phyloP scores from a whole-genome alignment of 1,140 invertebrate species.

The Drosophila azteca region DNA sequence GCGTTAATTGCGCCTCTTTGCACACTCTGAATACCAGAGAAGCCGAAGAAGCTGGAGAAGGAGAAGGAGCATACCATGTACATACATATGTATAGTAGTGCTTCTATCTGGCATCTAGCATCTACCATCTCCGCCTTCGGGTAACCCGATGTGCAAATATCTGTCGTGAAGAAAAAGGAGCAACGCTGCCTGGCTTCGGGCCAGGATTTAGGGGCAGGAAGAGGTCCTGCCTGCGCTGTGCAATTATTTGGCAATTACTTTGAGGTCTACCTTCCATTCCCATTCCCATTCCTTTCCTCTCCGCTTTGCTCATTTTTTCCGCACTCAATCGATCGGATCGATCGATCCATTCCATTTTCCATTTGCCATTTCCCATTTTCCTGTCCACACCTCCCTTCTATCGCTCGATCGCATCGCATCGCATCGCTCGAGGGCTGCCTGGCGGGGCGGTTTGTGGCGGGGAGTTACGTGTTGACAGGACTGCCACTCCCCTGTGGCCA shows the following conservation, averaged over 20 bases:
- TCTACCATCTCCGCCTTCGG: constrained; percentile 1
- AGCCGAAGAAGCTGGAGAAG: constrained; percentile 3
- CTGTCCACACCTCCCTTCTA: neutral
- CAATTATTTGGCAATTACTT: constrained; percentile 74
- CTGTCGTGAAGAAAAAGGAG: constrained; percentile 54
- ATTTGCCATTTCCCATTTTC: constrained; percentile 14
- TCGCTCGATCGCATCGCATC: neutral
- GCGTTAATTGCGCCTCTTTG: constrained; percentile 68
- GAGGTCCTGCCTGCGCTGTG: constrained; percentile 15
- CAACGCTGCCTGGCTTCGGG: constrained; percentile 44
- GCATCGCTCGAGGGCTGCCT: neutral
- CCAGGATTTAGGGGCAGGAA: constrained; percentile 37
- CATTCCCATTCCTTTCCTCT: constrained; percentile 1
- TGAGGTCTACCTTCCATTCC: constrained; percentile 27
- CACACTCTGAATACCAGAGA: constrained; percentile 19
- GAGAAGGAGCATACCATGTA: too few relatives aligned
- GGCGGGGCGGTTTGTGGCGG: constrained; percentile 1
- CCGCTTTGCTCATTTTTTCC: constrained; percentile 15
- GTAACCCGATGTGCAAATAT: constrained; percentile 64
- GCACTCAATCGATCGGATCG: constrained; percentile 51
- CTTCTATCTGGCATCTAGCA: constrained; percentile 8
- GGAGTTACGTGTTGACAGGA: constrained; percentile 30
- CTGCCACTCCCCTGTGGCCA: constrained; percentile 1
- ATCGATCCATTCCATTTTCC: constrained; percentile 21
- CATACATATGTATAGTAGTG: too few relatives aligned